Conservation (phyloP, 2,888 invertebrate genomes). For the Leucophenga montana region DNA sequence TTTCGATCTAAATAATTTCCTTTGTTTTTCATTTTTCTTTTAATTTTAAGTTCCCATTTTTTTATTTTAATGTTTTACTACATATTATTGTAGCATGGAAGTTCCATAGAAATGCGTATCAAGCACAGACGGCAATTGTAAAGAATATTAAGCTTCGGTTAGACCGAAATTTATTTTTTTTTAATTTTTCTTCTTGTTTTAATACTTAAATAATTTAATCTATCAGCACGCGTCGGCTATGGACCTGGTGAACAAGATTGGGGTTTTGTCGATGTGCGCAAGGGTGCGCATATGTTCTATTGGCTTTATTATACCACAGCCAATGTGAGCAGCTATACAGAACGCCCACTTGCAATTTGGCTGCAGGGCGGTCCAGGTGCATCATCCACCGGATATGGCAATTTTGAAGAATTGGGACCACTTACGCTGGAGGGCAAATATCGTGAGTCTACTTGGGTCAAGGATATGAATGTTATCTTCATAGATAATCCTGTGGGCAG, state of each 20-base stretch:
- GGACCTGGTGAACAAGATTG: conserved; percentile 81
- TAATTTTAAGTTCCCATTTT: no score
- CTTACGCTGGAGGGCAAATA: conserved; percentile 79
- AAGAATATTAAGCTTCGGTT: no score
- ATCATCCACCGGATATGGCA: conserved; percentile 88
- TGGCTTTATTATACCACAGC: conserved; percentile 88
- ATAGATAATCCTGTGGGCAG: conserved; percentile 93
- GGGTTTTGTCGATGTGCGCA: conserved; percentile 82
- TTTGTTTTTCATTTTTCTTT: no score
- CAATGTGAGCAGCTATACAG: conserved; percentile 76
- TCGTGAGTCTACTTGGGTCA: conserved; percentile 85
- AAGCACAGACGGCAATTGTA: no score
- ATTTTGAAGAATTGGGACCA: conserved; percentile 89
- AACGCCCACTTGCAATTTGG: conserved; percentile 88
- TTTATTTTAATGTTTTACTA: no score
- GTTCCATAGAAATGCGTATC: no score
- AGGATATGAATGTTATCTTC: conserved; percentile 86
- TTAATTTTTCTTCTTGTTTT: no score
- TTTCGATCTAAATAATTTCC: no score
- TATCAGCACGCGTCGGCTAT: conserved; percentile 71
- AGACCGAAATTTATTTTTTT: no score
- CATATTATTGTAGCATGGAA: no score
- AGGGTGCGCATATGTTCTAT: conserved; percentile 88
- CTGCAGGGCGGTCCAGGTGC: conserved; percentile 90
- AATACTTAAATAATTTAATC: no score